Conservation (phyloP, 2,113 vertebrate genomes). For the Poecilia latipinna region DNA sequence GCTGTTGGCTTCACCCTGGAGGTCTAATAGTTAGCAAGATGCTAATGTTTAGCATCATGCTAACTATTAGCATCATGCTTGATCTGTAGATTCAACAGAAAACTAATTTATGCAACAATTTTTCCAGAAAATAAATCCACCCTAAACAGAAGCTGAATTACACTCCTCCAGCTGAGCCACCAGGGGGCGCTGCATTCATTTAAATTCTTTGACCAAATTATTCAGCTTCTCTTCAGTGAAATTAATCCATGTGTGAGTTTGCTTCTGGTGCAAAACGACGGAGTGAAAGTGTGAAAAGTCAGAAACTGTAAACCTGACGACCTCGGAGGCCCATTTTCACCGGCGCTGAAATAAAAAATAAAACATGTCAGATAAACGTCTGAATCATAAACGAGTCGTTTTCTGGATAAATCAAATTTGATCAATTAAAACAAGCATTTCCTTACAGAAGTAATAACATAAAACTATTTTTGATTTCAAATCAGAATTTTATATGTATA, state of each 20-base stretch:
- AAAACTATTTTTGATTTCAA: no score
- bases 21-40: background rate
- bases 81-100: background rate
- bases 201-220: background rate
- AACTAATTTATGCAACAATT: background rate
- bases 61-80: background rate
- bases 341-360: background rate
- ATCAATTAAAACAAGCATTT: background rate
- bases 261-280: background rate
- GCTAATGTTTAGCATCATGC: no score
- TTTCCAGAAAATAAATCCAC: background rate
- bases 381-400: background rate
- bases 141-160: background rate
- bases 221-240: background rate
- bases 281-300: background rate
- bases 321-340: background rate
- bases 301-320: background rate
- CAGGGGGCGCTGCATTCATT: background rate
- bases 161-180: background rate
- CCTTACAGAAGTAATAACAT: background rate
- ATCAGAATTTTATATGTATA: no score
- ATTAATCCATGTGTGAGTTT: background rate
- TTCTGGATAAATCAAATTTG: background rate
- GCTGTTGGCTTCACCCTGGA: background rate
- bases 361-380: background rate